Conservation (phyloP, 2,888 invertebrate species). For the Amorpha juglandis region DNA sequence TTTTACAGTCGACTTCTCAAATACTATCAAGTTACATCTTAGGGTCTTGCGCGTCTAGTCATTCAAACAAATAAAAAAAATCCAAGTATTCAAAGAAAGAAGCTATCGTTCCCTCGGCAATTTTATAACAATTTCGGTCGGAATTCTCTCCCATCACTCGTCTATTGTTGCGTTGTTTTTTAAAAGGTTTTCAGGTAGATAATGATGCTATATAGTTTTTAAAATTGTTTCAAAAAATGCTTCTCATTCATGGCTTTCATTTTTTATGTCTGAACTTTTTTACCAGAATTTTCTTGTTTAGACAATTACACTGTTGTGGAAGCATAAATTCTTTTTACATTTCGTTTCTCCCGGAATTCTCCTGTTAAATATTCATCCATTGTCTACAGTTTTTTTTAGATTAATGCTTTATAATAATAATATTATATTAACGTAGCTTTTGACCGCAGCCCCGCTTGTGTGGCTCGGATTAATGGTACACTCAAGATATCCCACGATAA, state of each 20-base stretch:
- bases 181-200: slow-evolving; percentile 4
- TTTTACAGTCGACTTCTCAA: too few species aligned
- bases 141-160: background rate
- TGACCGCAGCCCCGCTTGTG: too few species aligned
- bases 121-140: background rate
- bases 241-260: background rate
- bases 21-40: too few species aligned
- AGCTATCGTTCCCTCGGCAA: background rate
- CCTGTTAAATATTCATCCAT: background rate
- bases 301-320: background rate
- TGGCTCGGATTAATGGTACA: too few species aligned
- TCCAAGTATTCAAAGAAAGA: too few species aligned
- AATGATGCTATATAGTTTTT: slow-evolving; percentile 5
- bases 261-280: too few species aligned
- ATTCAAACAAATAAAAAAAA: too few species aligned
- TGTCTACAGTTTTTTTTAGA: background rate
- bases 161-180: background rate
- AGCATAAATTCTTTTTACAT: background rate
- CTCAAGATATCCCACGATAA: too few species aligned
- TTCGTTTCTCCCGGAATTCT: too few species aligned
- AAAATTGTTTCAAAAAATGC: background rate
- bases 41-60: too few species aligned
- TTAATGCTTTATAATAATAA: too few species aligned
- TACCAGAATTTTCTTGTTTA: background rate
- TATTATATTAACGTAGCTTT: too few species aligned